phyloP scores from a whole-genome alignment of 2,888 invertebrate genomes.

The Acleris holmiana region DNA sequence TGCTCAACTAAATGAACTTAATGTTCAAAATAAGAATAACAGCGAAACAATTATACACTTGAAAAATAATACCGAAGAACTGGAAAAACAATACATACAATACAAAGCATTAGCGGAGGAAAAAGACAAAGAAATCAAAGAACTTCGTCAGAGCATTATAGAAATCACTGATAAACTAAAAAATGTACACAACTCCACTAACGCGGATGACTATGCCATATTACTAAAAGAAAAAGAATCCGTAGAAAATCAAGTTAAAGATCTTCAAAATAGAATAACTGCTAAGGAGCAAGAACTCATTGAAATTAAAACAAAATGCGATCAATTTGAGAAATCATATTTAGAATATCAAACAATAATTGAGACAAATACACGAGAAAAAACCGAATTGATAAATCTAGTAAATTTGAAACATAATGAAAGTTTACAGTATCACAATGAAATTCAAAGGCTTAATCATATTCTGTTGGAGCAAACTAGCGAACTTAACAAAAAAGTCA shows the following conservation, averaged over 20 bases:
- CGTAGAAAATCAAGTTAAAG: constrained; percentile 56
- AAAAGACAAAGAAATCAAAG: constrained; percentile 72
- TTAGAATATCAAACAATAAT: constrained; percentile 59
- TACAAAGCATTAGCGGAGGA: constrained; percentile 51
- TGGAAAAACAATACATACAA: constrained; percentile 50
- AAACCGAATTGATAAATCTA: constrained; percentile 88
- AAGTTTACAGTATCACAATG: constrained; percentile 92
- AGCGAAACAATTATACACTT: constrained; percentile 57
- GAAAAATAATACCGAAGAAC: constrained; percentile 49
- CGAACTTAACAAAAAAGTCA: constrained; percentile 59
- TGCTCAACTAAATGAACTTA: constrained; percentile 55
- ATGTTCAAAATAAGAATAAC: constrained; percentile 59
- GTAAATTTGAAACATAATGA: constrained; percentile 94
- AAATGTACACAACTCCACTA: constrained; percentile 54
- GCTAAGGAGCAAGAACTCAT: constrained; percentile 55
- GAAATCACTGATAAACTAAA: constrained; percentile 66
- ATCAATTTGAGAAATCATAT: constrained; percentile 55
- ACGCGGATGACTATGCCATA: constrained; percentile 62
- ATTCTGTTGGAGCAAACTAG: constrained; percentile 81
- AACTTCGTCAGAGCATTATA: constrained; percentile 64
- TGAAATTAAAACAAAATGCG: constrained; percentile 53
- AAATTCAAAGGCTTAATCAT: constrained; percentile 91
- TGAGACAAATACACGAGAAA: constrained; percentile 76
- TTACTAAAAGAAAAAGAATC: constrained; percentile 60
- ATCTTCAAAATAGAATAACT: constrained; percentile 52